A percentile compares a stretch with the other conserved stretches of the same genome.
phyloP scores from a whole-genome alignment of 2,113 vertebrate species.

The Podiceps cristatus region DNA sequence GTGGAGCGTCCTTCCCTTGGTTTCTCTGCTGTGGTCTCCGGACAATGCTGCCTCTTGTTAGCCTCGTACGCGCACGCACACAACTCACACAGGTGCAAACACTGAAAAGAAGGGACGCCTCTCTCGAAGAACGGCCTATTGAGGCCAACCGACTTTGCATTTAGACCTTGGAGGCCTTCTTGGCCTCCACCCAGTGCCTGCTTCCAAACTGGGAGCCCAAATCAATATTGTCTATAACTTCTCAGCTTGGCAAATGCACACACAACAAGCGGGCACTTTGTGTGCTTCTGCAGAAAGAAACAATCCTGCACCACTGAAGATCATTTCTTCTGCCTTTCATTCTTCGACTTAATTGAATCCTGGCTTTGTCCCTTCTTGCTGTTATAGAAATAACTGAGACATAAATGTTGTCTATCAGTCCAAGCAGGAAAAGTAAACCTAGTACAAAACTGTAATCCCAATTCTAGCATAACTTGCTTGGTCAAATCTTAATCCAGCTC shows the following conservation, averaged over 20 bases:
- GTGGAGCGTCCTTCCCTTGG: neutral
- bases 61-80: neutral
- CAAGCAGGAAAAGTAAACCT: neutral
- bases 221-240: constrained; percentile 54
- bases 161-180: constrained; percentile 3
- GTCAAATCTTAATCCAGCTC: neutral
- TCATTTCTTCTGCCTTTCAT: constrained; percentile 22
- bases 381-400: neutral
- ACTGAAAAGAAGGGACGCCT: neutral
- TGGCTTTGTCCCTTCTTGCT: constrained; percentile 36
- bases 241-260: constrained; percentile 4
- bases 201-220: constrained; percentile 25
- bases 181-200: constrained; percentile 39
- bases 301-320: constrained; percentile 1
- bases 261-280: constrained; percentile 24
- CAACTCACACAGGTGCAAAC: neutral
- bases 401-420: neutral
- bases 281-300: constrained; percentile 22
- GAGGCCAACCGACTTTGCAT: neutral
- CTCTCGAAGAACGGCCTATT: constrained; percentile 12
- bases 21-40: neutral
- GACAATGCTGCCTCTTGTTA: constrained; percentile 5
- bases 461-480: neutral
- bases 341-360: constrained; percentile 21
- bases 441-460: neutral